Evolutionary conservation across 2,888 invertebrate species (phyloP).

Genomic region (Pollenia angustigena): DNA sequence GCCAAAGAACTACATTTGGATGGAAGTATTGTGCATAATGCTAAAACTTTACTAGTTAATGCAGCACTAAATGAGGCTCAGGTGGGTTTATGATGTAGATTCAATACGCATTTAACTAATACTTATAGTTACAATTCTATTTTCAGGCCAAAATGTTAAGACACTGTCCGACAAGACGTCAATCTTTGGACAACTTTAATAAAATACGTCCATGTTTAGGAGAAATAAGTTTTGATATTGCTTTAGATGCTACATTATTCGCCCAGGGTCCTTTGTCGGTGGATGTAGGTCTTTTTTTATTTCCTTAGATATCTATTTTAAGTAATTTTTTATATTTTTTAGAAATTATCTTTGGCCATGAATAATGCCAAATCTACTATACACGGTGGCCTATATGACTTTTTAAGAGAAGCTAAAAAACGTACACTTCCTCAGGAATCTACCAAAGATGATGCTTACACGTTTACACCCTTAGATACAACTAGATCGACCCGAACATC

Average conservation of each 20-base stretch:
- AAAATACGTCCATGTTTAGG: slow-evolving; percentile 88
- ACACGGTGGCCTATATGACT: slow-evolving; percentile 85
- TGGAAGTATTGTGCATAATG: slow-evolving; percentile 88
- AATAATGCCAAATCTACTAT: slow-evolving; percentile 85
- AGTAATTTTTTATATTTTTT: slow-evolving; percentile 38
- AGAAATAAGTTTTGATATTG: slow-evolving; percentile 89
- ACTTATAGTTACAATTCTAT: neutral
- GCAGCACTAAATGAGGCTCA: slow-evolving; percentile 88
- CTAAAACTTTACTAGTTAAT: slow-evolving; percentile 89
- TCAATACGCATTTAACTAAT: neutral
- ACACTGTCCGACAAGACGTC: slow-evolving; percentile 82
- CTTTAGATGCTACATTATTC: slow-evolving; percentile 90
- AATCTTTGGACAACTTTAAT: slow-evolving; percentile 82
- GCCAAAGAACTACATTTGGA: slow-evolving; percentile 89
- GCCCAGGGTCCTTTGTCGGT: slow-evolving; percentile 94
- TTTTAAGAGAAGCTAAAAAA: slow-evolving; percentile 84
- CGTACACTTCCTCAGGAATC: slow-evolving; percentile 77
- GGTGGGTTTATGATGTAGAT: slow-evolving; percentile 80
- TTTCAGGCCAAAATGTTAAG: slow-evolving; percentile 82
- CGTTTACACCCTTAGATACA: slow-evolving; percentile 18
- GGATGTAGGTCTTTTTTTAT: slow-evolving; percentile 86
- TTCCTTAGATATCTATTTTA: neutral
- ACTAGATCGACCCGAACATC: slow-evolving; percentile 44
- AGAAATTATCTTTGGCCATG: slow-evolving; percentile 84
- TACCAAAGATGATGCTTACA: slow-evolving; percentile 49